Percentiles rank a stretch among this genome's conserved stretches.
phyloP scores from a whole-genome alignment of 1,140 invertebrate genomes.

The Aphelinus certus region DNA sequence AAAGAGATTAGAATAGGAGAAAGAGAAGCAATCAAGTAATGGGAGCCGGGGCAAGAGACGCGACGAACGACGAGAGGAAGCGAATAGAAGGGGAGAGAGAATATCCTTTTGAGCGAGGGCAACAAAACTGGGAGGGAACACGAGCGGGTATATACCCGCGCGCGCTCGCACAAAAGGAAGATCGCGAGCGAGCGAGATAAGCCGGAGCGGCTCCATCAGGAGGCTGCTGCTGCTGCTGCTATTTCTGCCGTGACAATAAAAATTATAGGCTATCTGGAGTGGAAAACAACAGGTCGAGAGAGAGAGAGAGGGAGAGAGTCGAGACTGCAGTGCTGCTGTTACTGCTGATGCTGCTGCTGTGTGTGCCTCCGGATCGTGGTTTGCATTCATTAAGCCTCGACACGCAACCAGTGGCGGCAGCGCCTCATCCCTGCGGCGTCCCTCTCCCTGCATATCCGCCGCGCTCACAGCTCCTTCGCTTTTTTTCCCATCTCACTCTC shows the following conservation, averaged over 20 bases:
- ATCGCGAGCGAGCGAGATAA: conserved; percentile 53
- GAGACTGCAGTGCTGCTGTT: conserved; percentile 2
- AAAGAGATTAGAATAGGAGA: no score
- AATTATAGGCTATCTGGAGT: conserved; percentile 73
- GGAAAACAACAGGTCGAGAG: conserved; percentile 72
- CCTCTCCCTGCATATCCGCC: conserved; percentile 13
- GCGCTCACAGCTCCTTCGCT: background rate
- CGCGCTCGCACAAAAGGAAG: no score
- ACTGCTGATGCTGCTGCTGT: conserved; percentile 7
- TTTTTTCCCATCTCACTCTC: conserved; percentile 2
- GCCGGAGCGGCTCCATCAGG: conserved; percentile 44
- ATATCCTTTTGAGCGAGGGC: no score
- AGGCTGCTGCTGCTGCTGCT: conserved; percentile 51
- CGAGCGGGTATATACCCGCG: no score
- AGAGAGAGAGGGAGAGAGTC: conserved; percentile 27
- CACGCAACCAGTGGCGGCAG: conserved; percentile 66
- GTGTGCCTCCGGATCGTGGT: conserved; percentile 64
- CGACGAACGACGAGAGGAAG: no score
- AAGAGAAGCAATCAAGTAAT: no score
- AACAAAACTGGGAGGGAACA: no score
- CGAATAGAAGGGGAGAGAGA: no score
- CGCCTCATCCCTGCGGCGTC: conserved; percentile 31
- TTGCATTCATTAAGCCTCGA: conserved; percentile 72
- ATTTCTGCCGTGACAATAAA: conserved; percentile 73
- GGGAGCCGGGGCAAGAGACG: no score